A percentile compares a stretch with the other conserved stretches of the same genome.
phyloP scores from a whole-genome alignment of 2,888 invertebrate genomes.

The Torymus texanus region DNA sequence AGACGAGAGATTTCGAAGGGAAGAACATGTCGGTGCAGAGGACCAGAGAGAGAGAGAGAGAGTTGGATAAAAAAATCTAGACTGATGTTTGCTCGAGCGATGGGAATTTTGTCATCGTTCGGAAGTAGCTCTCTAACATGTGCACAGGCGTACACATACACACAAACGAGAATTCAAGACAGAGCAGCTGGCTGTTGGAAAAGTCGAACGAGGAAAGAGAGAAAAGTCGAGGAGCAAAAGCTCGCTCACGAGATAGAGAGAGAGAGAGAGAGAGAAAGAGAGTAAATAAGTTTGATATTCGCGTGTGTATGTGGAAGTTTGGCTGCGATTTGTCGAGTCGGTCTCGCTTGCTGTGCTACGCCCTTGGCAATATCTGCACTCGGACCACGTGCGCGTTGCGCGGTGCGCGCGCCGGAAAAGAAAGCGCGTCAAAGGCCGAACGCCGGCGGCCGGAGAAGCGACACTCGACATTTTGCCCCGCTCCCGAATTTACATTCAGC shows the following conservation, averaged over 20 bases:
- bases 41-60: background rate
- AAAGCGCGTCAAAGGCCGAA: slow-evolving; percentile 25
- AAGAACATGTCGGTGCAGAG: background rate
- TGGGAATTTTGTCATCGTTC: slow-evolving; percentile 13
- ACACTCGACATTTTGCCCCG: background rate
- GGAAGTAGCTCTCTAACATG: too few species aligned
- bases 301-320: slow-evolving; percentile 16
- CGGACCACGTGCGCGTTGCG: slow-evolving; percentile 19
- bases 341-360: too few species aligned
- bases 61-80: background rate
- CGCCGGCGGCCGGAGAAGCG: background rate
- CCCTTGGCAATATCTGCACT: slow-evolving; percentile 6
- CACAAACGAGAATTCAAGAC: background rate
- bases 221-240: background rate
- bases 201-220: background rate
- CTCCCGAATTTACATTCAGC: slow-evolving; percentile 53
- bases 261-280: slow-evolving; percentile 6
- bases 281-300: slow-evolving; percentile 48
- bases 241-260: background rate
- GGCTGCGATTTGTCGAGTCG: slow-evolving; percentile 8
- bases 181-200: background rate
- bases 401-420: slow-evolving; percentile 22
- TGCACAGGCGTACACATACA: too few species aligned
- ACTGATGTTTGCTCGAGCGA: background rate
- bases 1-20: background rate